Evolutionary conservation across 2,888 invertebrate genomes (phyloP), one percentile per base, ranked within the genome.

Genomic region (Dicranocentrus wangi): DNA sequence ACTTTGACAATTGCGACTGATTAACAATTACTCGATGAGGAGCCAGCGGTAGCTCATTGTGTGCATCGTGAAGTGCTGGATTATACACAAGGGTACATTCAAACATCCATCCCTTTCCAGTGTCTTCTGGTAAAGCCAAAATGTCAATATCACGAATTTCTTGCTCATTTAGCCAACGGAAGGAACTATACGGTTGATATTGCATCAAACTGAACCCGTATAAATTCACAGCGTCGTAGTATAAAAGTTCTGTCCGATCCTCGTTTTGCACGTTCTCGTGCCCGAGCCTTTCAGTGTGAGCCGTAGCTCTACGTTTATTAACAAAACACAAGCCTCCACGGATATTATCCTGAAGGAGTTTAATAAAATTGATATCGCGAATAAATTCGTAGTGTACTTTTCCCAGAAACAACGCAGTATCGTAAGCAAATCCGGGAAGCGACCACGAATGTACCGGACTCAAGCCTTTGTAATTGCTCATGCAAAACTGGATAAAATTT

Each of bases 71-170:
- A 7, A 53, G 13, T 1, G 17, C 19, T 13, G n/a, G 2, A 28
- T 23, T 7, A 69, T 51, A 51, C 8, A 17, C 10, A 7, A 69
- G 19, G 15, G 19, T 28, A n/a, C 43, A 28, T 17, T 28, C 28
- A 53, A 69, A 19, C 21, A 69, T 69, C n/a, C 19, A 53, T 8
- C 69, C 69, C 23, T 27, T 68, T 27, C 65, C 65, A 7, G 28
- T 61, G 17, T 66, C 25, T 28, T 28, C 61, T 61, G 61, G 61
- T 17, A 61, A n/a, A 27, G 5, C 5, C 15, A 17, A 47, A n/a
- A 47, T 17, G 17, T 65, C 42, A 19, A 42, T 5, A 7, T 65
- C 21, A 17, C 8, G 15, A 8, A 65, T 42, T 42, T 65, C 65
- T 21, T 65, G 21, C 19, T 39, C 21, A 10, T 2, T 42, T n/a